Percentiles rank a stretch among this genome's conserved stretches.
These are phyloP conservation scores for Xanthorhoe spadicearia DNA, from an alignment of 2,888 invertebrate species.

Conservation along the genomic window DNA sequence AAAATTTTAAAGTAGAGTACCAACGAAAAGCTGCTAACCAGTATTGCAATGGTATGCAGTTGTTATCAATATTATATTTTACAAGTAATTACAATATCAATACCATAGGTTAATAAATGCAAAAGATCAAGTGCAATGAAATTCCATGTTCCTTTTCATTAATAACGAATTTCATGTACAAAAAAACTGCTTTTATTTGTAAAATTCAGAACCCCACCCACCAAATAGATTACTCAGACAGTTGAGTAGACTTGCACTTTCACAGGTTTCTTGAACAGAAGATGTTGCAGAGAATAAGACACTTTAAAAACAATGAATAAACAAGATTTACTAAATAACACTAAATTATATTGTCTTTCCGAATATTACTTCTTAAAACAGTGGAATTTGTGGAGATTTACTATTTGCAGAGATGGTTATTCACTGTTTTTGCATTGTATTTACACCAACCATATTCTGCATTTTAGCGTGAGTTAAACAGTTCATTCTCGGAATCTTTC, in stretches of 20 bases:
- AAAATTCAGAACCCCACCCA: conserved; percentile 66
- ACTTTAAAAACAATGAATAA: conserved; percentile 83
- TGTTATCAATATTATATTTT: conserved; percentile 82
- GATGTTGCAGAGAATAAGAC: conserved; percentile 77
- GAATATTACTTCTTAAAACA: conserved; percentile 71
- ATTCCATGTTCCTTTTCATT: conserved; percentile 70
- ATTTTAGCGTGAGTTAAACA: conserved; percentile 67
- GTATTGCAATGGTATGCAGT: conserved; percentile 81
- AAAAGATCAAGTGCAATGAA: conserved; percentile 85
- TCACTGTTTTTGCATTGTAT: conserved; percentile 68
- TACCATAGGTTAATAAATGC: conserved; percentile 86
- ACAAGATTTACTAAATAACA: conserved; percentile 84
- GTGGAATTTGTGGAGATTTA: conserved; percentile 69
- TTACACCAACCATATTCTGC: conserved; percentile 67
- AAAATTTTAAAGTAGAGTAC: conserved; percentile 82
- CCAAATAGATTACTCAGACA: conserved; percentile 63
- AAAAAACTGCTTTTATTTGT: conserved; percentile 65
- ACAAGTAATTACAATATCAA: conserved; percentile 85
- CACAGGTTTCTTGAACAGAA: conserved; percentile 70
- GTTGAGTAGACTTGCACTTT: conserved; percentile 69
- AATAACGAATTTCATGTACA: conserved; percentile 72
- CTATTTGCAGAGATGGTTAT: conserved; percentile 65
- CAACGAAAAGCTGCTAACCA: conserved; percentile 84
- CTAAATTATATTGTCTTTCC: conserved; percentile 85
- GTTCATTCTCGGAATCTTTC: conserved; percentile 77